Evolutionary conservation across 2,888 invertebrate species (phyloP).

Genomic region (Scotopteryx bipunctaria): DNA sequence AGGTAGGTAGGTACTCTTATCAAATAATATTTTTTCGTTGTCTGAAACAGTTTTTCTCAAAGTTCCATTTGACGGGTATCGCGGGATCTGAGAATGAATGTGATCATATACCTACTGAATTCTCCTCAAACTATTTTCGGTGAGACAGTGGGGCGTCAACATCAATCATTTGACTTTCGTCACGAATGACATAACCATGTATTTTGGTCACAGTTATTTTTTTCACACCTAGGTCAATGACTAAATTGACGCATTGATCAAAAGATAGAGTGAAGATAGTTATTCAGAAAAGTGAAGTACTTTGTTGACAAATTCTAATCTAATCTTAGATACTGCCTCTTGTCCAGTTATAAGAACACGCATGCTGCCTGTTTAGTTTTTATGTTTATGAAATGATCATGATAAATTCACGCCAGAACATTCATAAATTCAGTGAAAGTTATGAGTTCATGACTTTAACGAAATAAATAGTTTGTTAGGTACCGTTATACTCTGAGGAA

Average conservation of each 20-base stretch:
- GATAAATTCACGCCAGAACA: no score
- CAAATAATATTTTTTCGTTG: background rate
- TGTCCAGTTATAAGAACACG: no score
- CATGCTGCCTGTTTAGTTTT: no score
- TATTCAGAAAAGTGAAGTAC: no score
- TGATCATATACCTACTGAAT: constrained; percentile 8
- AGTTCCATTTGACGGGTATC: background rate
- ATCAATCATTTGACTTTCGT: constrained; percentile 1
- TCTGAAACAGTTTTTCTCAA: constrained; percentile 3
- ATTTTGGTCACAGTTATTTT: background rate
- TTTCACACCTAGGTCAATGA: no score
- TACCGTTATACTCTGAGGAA: background rate
- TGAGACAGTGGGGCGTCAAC: constrained; percentile 25
- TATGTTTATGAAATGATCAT: no score
- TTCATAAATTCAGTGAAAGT: background rate
- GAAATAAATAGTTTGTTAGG: background rate
- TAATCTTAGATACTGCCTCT: no score
- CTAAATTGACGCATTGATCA: no score
- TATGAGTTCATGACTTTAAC: background rate
- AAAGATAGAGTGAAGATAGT: no score
- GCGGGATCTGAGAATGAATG: constrained; percentile 11
- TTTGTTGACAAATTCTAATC: no score
- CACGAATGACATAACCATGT: background rate
- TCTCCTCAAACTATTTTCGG: constrained; percentile 19
- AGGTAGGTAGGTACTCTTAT: background rate